Evolutionary conservation across 2,113 vertebrate species (phyloP).

Genomic region (Gorilla gorilla): DNA sequence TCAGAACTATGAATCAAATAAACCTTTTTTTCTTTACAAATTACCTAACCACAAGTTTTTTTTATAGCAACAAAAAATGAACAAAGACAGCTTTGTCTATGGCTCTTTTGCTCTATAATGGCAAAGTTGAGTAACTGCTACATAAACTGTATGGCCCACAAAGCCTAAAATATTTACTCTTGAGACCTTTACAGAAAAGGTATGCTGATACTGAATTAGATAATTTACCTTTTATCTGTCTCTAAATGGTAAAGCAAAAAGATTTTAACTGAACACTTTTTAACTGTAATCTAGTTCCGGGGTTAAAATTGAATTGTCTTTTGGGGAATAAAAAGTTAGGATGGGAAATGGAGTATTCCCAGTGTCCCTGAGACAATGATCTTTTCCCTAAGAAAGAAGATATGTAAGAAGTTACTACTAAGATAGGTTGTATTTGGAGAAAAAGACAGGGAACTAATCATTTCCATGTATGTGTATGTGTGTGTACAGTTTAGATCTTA

Average conservation of each 20-base stretch:
- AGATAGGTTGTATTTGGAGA: background rate
- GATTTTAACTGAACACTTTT: background rate
- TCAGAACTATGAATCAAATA: background rate
- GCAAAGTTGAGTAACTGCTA: background rate
- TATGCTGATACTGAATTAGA: background rate
- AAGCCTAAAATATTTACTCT: constrained; percentile 3
- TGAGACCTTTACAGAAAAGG: background rate
- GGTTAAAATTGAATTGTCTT: background rate
- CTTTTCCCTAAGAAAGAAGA: background rate
- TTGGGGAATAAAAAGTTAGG: background rate
- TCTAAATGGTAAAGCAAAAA: background rate
- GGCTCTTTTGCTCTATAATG: background rate
- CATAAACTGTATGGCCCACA: background rate
- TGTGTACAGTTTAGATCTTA: background rate
- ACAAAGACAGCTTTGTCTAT: background rate
- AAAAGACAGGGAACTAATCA: background rate
- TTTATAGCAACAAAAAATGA: background rate
- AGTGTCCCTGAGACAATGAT: background rate
- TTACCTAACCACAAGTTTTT: background rate
- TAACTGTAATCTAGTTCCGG: background rate
- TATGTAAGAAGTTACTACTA: background rate
- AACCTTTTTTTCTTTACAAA: background rate
- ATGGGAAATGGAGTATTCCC: background rate
- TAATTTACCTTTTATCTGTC: background rate
- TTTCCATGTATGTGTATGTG: background rate